phyloP scores from a whole-genome alignment of 2,113 vertebrate genomes.

The Canis aureus region DNA sequence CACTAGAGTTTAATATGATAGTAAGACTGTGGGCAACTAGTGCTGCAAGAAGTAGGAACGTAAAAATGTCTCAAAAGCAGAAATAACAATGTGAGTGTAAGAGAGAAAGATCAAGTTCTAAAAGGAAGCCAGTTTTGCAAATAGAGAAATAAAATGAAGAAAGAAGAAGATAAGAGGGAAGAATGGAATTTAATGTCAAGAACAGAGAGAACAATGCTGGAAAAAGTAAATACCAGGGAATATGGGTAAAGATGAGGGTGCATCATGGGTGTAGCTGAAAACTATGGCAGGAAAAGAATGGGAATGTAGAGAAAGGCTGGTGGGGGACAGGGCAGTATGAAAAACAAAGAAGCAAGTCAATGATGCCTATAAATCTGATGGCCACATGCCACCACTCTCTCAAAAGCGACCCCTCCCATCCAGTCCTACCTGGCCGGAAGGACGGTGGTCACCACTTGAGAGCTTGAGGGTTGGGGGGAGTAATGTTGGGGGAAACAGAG shows the following conservation, averaged over 20 bases:
- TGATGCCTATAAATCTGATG: background rate
- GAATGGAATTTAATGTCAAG: background rate
- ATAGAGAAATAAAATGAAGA: conserved; percentile 36
- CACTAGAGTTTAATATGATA: background rate
- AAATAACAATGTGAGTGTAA: background rate
- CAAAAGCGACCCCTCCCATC: conserved; percentile 70
- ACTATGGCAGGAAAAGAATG: background rate
- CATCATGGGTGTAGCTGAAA: background rate
- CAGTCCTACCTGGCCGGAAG: conserved; percentile 82
- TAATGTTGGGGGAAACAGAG: conserved; percentile 79
- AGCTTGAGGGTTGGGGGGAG: conserved; percentile 77
- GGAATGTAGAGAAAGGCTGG: background rate
- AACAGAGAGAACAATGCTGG: background rate
- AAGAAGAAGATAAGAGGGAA: background rate
- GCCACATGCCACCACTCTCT: conserved; percentile 42
- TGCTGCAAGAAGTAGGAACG: background rate
- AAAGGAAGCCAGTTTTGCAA: background rate
- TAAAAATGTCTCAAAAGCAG: background rate
- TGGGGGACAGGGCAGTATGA: background rate
- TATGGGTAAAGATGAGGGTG: background rate
- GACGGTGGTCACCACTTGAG: conserved; percentile 71
- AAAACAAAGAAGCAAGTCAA: background rate
- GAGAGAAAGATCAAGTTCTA: conserved; percentile 2
- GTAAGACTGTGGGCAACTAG: background rate
- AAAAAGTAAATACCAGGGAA: background rate